Evolutionary conservation across 2,797 vertebrate genomes (phyloP), one percentile per base, ranked within the genome.

Genomic region (Hipposideros larvatus): DNA sequence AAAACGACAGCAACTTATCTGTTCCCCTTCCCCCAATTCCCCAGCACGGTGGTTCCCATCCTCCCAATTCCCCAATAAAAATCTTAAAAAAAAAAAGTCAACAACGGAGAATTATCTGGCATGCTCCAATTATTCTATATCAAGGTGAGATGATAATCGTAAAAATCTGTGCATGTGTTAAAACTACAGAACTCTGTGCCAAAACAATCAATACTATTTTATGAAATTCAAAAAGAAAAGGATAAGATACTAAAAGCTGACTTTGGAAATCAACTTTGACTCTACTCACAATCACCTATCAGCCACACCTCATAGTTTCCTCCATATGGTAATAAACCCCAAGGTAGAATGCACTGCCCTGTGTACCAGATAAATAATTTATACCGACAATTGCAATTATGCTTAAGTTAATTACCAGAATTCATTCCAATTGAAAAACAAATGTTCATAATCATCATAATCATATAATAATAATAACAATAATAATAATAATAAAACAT

Each of bases 81-180:
- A 34, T 34, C 34, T 34, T 34, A 34, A 34, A 34, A 34, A 34
- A 34, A 34, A 34, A 34, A 43, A 43, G 15, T 93, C 31, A 74
- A 37, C 5, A 19, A 63, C 13, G 48, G 37, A 5, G 7, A 94
- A 91, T 57, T 61, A 16, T 46, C 43, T 66, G 70, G 4, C 13
- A 43, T 34, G 10, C 61, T 94, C 7, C 8, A 70, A 34, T 51
- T 87, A n/a, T 78, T 65, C 46, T 82, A 11, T 66, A 59, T 66
- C 22, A 28, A 82, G 19, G 5, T 51, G 59, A 22, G 2, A 65
- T 59, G n/a, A 22, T 74, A 22, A 37, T 53, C 68, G 80, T 7
- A 89, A 90, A 87, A 95, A 63, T 65, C n/a, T 86, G 43, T 41
- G 13, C 10, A 82, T 83, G 63, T 77, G 14, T 75, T 80, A 46